Base-by-base conservation (phyloP, 2,113 vertebrate species). In the Cinclus mexicanus region DNA sequence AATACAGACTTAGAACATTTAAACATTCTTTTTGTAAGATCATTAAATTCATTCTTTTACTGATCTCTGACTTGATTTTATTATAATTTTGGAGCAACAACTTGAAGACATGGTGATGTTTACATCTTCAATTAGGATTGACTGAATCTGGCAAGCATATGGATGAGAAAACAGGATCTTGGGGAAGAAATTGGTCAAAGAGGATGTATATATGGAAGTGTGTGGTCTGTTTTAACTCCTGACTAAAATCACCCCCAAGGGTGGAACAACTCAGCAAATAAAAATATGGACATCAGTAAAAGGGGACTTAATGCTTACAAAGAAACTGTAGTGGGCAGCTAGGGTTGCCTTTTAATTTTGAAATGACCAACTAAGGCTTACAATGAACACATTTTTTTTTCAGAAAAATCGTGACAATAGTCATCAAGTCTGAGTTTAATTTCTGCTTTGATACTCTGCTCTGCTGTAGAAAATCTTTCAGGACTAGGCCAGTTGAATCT, bases 111-210 rank as follows among this genome's bases (percentile, higher is more conserved):
- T 26, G 57, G 44, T 55, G 28, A 46, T 63, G 55, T 72, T 93
- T 91, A 70, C 17, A 63, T 85, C 41, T 96, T 37, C 24, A 71
- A 9, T 74, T 83, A 87, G 77, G 52, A 72, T 71, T 95, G 78
- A 50, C 85, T 94, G 49, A 92, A 42, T 87, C 90, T 97, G 95
- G 79, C 85, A 95, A 93, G 60, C 87, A 93, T 64, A 83, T 94
- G 94, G 85, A 71, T 88, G 56, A 83, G 69, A 57, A 90, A 94
- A 92, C 64, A 95, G 85, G 93, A 95, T 89, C 44, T 90, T 60
- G 50, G 49, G 59, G 53, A 92, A 74, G 81, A 91, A 87, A 25
- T 95, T 83, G 82, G 85, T 82, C 71, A 52, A 47, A 57, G 25
- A 47, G 10, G 61, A n/a, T 61, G 41, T 68, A 20, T 77, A 33